Percentiles rank a stretch among this genome's conserved stretches.
Conservation (phyloP, 2,797 vertebrate species). For the Anguilla marmorata region DNA sequence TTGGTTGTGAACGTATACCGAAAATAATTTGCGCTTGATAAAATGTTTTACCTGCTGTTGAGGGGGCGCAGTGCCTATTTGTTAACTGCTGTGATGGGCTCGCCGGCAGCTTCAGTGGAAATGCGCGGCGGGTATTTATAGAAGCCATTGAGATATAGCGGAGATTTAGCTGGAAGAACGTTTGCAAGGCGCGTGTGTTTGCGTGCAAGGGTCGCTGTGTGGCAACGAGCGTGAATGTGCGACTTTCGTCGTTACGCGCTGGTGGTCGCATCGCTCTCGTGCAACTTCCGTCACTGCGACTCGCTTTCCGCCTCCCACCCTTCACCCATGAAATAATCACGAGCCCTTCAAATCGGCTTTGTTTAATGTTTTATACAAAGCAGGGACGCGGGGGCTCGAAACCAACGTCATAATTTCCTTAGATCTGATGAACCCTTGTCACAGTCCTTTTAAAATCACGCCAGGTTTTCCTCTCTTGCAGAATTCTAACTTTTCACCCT, state of each 20-base stretch:
- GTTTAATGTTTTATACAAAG: neutral
- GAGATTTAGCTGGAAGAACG: neutral
- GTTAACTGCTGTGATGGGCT: neutral
- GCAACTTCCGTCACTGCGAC: neutral
- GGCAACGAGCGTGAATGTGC: neutral
- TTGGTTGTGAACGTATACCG: neutral
- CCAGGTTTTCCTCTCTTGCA: neutral
- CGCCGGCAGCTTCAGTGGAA: neutral
- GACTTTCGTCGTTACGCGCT: neutral
- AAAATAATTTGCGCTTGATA: neutral
- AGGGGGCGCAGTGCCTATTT: neutral
- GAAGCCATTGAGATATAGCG: neutral
- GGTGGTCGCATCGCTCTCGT: neutral
- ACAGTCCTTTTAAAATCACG: neutral
- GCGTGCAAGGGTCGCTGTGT: neutral
- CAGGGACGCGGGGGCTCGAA: neutral
- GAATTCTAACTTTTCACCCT: neutral
- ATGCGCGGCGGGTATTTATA: neutral
- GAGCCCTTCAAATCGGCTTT: neutral
- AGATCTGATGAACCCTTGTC: neutral
- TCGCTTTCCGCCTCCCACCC: neutral
- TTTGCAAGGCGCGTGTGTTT: neutral
- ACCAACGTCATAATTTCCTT: neutral
- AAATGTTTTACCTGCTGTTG: neutral
- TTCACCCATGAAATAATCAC: neutral